Evolutionary conservation across 2,113 vertebrate species (phyloP).

Genomic region (Amphiprion percula): DNA sequence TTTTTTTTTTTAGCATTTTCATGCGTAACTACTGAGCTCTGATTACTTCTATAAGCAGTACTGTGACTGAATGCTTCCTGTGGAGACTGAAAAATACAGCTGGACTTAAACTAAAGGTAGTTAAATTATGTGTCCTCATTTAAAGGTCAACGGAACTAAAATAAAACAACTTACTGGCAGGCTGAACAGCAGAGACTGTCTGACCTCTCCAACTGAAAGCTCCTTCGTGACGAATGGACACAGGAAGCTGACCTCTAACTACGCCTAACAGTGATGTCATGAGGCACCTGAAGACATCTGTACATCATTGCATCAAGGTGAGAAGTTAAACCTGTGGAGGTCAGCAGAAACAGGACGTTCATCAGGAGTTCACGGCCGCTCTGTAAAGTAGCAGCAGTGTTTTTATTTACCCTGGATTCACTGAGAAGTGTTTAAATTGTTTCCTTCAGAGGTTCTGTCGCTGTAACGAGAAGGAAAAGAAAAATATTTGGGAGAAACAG

Average conservation of each 20-base stretch:
- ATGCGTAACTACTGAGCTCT: background rate
- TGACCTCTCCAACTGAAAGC: background rate
- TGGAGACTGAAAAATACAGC: background rate
- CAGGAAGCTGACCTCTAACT: background rate
- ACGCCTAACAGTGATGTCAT: background rate
- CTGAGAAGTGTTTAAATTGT: background rate
- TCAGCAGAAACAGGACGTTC: background rate
- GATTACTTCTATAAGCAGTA: background rate
- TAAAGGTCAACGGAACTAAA: background rate
- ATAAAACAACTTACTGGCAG: background rate
- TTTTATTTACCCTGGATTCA: background rate
- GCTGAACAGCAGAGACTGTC: background rate
- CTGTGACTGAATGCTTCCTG: background rate
- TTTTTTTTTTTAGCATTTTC: background rate
- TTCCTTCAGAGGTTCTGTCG: background rate
- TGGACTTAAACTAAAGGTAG: background rate
- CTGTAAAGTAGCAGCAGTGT: background rate
- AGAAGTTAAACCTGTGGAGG: slow-evolving; percentile 2
- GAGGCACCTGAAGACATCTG: slow-evolving; percentile 12
- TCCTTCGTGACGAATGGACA: background rate
- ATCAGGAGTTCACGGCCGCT: background rate
- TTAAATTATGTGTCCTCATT: too few relatives aligned
- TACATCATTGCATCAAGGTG: slow-evolving; percentile 4
- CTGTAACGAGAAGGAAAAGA: background rate
- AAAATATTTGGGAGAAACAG: background rate